phyloP scores from a whole-genome alignment of 2,113 vertebrate species.

The Crotalus tigris region DNA sequence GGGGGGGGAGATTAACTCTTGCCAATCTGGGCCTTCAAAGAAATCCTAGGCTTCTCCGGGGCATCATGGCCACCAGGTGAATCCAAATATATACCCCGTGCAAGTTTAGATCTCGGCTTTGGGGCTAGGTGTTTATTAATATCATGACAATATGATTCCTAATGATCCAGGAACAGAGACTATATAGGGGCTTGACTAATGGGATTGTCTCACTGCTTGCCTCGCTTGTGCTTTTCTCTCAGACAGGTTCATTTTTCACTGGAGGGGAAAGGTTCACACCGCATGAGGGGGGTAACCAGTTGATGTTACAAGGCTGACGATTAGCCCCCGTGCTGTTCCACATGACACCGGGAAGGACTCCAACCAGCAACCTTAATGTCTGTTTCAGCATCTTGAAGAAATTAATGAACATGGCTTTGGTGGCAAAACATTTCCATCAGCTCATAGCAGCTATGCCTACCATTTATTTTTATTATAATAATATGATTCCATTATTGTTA shows the following conservation, averaged over 20 bases:
- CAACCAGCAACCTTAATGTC: conserved; percentile 82
- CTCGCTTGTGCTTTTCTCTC: conserved; percentile 78
- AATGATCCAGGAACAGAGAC: conserved; percentile 77
- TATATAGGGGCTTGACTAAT: conserved; percentile 78
- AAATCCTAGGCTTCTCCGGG: conserved; percentile 31
- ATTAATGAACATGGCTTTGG: conserved; percentile 81
- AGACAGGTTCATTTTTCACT: conserved; percentile 83
- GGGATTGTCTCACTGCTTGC: conserved; percentile 76
- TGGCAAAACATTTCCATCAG: conserved; percentile 86
- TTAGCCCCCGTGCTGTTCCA: conserved; percentile 82
- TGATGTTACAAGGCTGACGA: conserved; percentile 84
- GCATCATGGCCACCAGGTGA: conserved; percentile 52
- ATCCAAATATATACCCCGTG: conserved; percentile 69
- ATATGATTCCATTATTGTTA: not conserved
- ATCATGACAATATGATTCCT: conserved; percentile 78
- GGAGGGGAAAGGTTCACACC: conserved; percentile 83
- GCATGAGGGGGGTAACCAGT: conserved; percentile 83
- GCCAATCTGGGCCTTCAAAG: conserved; percentile 46
- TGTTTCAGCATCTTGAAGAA: conserved; percentile 83
- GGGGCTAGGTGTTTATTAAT: conserved; percentile 76
- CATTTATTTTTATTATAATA: conserved; percentile 49
- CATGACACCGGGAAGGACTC: conserved; percentile 83
- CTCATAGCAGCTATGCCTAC: conserved; percentile 79
- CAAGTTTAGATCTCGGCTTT: conserved; percentile 58
- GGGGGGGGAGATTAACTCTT: conserved; percentile 35